Percentiles rank a stretch among this genome's conserved stretches.
phyloP scores from a whole-genome alignment of 2,888 invertebrate species.

The Nephrotoma flavescens region DNA sequence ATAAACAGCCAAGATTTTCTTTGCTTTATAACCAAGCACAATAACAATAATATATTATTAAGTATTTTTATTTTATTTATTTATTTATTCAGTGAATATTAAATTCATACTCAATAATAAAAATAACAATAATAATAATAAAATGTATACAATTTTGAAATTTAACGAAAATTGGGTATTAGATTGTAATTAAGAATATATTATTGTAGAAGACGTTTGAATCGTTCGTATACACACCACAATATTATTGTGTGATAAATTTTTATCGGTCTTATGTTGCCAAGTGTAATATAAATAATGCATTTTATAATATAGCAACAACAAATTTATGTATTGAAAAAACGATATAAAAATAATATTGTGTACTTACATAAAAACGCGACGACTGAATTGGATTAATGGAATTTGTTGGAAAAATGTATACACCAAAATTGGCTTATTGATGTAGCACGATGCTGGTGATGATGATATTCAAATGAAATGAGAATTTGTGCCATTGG shows the following conservation, averaged over 20 bases:
- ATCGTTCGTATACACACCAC: not conserved
- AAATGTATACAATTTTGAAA: not conserved
- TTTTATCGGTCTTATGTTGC: not conserved
- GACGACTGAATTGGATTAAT: not conserved
- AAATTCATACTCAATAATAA: not conserved
- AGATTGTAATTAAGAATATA: not conserved
- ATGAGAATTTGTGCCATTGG: not conserved
- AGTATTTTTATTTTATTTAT: not conserved
- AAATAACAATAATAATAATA: not conserved
- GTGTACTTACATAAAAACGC: not conserved
- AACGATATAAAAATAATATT: not conserved
- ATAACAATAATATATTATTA: not conserved
- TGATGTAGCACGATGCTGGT: not conserved
- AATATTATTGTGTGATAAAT: not conserved
- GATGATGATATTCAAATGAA: not conserved
- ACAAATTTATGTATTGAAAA: not conserved
- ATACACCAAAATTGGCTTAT: not conserved
- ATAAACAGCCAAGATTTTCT: not conserved
- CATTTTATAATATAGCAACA: not conserved
- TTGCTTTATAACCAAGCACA: not conserved
- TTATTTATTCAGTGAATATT: not conserved
- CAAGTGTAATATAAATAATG: not conserved
- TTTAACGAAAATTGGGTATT: not conserved
- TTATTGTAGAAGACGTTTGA: not conserved
- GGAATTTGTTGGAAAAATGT: not conserved